Evolutionary conservation across 2,113 vertebrate genomes (phyloP), one percentile per base, ranked within the genome.

Genomic region (Dascyllus trimaculatus): DNA sequence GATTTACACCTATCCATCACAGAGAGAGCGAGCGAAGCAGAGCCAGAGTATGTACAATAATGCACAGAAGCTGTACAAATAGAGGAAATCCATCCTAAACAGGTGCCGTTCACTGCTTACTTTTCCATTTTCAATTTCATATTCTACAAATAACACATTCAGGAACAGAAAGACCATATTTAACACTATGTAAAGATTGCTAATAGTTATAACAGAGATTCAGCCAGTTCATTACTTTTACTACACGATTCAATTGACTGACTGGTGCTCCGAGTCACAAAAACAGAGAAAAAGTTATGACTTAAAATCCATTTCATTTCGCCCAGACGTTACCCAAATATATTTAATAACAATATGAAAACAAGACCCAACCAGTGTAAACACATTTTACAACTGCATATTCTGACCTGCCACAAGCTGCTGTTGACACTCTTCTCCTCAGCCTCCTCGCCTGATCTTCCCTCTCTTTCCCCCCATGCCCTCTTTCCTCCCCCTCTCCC

Each of bases 1-100:
- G 97, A 99, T 98, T 98, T 99, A 98, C 97, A 97, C 97, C 95
- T 95, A 95, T 98, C 97, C 96, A 98, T 99, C 97, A 99, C 94
- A 87, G 40, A 54, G 26, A 75, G 67, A 57, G 62, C 46, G 63
- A n/a, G 70, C 59, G 71, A 66, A 48, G 75, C 73, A 73, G 62
- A 82, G 71, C 49, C 17, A n/a, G 25, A 78, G 73, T 73, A 76
- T 81, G 83, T 81, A 71, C 81, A 92, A 78, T 86, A 86, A 91
- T 86, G 78, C 85, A 85, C 76, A 77, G 53, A 71, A 75, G 62
- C 69, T 74, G 73, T 35, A 68, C 71, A 86, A 79, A 80, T 54
- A 3, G 71, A 73, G 70, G 68, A 81, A 74, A 81, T 77, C 51
- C 4, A 13, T 40, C 61, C 65, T 58, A 62, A 78, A 49, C 18